Conservation (phyloP, 2,797 vertebrate genomes). For the Dallia pectoralis region DNA sequence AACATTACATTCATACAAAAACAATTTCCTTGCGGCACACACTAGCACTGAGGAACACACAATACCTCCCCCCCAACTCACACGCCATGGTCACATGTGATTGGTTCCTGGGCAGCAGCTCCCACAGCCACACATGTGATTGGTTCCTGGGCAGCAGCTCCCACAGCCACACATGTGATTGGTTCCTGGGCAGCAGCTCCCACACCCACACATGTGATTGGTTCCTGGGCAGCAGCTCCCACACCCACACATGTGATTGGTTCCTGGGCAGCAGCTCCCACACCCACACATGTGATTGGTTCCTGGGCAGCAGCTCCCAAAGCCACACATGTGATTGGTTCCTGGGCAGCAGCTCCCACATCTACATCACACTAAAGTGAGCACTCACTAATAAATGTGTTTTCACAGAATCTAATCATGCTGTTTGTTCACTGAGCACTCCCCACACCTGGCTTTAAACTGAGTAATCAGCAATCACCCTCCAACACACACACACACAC, state of each 20-base stretch:
- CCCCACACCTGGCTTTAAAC: slow-evolving; percentile 34
- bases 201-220: slow-evolving; percentile 26
- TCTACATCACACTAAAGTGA: slow-evolving; percentile 27
- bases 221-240: slow-evolving; percentile 9
- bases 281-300: slow-evolving; percentile 27
- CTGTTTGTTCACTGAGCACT: slow-evolving; percentile 32
- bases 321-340: slow-evolving; percentile 16
- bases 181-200: slow-evolving; percentile 10
- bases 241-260: slow-evolving; percentile 28
- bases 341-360: slow-evolving; percentile 13
- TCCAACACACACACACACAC: slow-evolving; percentile 8
- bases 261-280: slow-evolving; percentile 9
- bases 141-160: too few species aligned
- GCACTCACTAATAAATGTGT: slow-evolving; percentile 39
- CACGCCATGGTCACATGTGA: slow-evolving; percentile 19
- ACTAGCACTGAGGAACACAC: neutral
- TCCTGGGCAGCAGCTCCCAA: slow-evolving; percentile 11
- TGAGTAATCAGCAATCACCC: slow-evolving; percentile 37
- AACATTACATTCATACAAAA: slow-evolving; percentile 11
- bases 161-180: slow-evolving; percentile 20
- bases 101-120: slow-evolving; percentile 9
- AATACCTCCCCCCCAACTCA: slow-evolving; percentile 15
- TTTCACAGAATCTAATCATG: slow-evolving; percentile 40
- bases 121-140: slow-evolving; percentile 30
- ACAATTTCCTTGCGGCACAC: slow-evolving; percentile 10